Percentiles rank a stretch among this genome's conserved stretches.
phyloP scores from a whole-genome alignment of 2,113 vertebrate genomes.

The Ascaphus truei region DNA sequence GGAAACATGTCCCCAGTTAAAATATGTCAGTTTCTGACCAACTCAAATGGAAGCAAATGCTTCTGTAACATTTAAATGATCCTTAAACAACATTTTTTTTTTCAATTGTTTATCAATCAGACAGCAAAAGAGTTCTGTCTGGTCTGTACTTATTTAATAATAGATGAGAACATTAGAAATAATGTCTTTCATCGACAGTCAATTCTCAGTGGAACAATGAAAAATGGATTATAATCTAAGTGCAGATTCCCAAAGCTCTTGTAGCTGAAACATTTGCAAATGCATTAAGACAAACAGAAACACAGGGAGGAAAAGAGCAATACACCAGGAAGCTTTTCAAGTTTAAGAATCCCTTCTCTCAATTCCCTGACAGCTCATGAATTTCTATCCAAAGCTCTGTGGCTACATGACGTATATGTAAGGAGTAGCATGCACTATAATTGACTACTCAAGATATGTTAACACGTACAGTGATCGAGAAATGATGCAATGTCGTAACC shows the following conservation, averaged over 20 bases:
- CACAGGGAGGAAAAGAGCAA: slow-evolving; percentile 44
- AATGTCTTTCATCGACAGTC: slow-evolving; percentile 29
- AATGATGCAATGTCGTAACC: too few relatives aligned
- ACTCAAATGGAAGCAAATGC: not conserved
- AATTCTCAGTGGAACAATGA: slow-evolving; percentile 27
- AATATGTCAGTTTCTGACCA: not conserved
- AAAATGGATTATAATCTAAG: slow-evolving; percentile 34
- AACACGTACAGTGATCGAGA: too few relatives aligned
- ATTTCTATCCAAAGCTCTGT: not conserved
- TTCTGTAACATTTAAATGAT: not conserved
- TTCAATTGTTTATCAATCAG: slow-evolving; percentile 6
- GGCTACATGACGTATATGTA: not conserved
- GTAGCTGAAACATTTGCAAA: slow-evolving; percentile 31
- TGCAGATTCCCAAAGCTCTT: slow-evolving; percentile 21
- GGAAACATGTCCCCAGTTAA: too few relatives aligned
- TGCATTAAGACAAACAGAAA: slow-evolving; percentile 41
- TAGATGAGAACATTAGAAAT: slow-evolving; percentile 34
- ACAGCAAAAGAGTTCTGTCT: not conserved
- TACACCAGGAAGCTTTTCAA: slow-evolving; percentile 13
- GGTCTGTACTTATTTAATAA: slow-evolving; percentile 25
- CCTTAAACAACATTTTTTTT: not conserved
- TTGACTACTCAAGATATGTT: too few relatives aligned
- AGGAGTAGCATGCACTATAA: too few relatives aligned
- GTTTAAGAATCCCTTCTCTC: slow-evolving; percentile 9
- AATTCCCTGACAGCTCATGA: slow-evolving; percentile 27